Percentiles rank a stretch among this genome's conserved stretches.
Conservation (phyloP, 1,140 invertebrate species). For the Plutomurus gul region DNA sequence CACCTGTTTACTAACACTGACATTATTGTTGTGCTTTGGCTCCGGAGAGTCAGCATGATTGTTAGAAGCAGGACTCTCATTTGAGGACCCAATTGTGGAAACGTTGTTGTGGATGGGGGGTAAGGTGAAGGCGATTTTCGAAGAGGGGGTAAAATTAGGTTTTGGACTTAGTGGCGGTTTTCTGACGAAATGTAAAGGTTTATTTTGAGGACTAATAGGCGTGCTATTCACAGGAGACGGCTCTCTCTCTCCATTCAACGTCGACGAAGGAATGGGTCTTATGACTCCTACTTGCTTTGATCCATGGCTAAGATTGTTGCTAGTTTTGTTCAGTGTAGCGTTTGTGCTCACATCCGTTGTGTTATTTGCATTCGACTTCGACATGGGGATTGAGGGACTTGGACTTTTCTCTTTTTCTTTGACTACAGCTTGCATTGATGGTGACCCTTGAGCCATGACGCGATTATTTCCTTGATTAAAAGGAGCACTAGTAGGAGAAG, state of each 20-base stretch:
- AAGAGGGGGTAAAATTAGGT: slow-evolving; percentile 47
- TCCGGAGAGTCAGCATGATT: slow-evolving; percentile 27
- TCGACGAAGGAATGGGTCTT: slow-evolving; percentile 58
- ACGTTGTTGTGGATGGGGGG: not conserved
- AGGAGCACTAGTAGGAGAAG: slow-evolving; percentile 23
- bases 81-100: not conserved
- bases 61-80: not conserved
- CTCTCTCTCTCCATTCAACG: slow-evolving; percentile 24
- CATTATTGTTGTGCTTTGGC: not conserved
- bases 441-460: slow-evolving; percentile 26
- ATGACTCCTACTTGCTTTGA: slow-evolving; percentile 66
- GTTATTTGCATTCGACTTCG: slow-evolving; percentile 30
- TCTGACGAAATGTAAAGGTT: not conserved
- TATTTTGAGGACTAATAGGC: slow-evolving; percentile 24
- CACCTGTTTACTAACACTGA: not conserved
- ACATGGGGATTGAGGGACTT: slow-evolving; percentile 33
- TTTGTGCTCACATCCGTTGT: not conserved
- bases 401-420: slow-evolving; percentile 32
- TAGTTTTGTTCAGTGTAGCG: not conserved
- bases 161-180: slow-evolving; percentile 53
- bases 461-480: slow-evolving; percentile 1
- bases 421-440: slow-evolving; percentile 3
- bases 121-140: slow-evolving; percentile 9
- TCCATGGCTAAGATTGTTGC: not conserved
- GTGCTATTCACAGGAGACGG: slow-evolving; percentile 21